These are phyloP conservation scores for Jacana jacana DNA, from an alignment of 2,113 vertebrate genomes.

Conservation along the genomic window DNA sequence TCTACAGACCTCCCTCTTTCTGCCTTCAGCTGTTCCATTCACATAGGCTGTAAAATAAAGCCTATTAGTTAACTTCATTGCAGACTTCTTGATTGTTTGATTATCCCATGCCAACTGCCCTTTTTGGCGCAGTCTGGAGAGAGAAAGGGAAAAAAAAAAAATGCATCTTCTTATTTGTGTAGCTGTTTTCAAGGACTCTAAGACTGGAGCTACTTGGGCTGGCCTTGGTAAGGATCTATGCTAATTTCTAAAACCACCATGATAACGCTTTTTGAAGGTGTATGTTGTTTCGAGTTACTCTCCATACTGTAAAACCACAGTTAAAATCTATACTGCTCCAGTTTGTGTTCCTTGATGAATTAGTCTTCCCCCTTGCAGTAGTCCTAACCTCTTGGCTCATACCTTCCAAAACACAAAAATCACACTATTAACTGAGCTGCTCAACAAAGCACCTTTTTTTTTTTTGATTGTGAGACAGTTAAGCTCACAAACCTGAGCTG, in stretches of 20 bases:
- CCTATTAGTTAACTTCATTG: not conserved
- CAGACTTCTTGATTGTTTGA: not conserved
- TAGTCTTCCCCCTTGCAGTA: not conserved
- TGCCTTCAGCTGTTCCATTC: not conserved
- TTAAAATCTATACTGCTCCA: not conserved
- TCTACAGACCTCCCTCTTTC: not conserved
- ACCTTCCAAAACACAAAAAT: not conserved
- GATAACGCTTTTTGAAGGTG: not conserved
- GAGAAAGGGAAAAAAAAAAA: not conserved
- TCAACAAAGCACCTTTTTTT: not conserved
- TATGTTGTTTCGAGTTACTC: not conserved
- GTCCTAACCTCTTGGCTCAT: not conserved
- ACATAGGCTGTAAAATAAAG: not conserved
- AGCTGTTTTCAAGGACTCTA: not conserved
- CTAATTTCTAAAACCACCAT: not conserved
- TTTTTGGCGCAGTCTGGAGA: not conserved
- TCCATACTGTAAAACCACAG: not conserved
- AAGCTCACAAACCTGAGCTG: not conserved
- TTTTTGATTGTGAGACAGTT: not conserved
- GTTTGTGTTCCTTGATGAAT: not conserved
- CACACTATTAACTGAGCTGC: not conserved
- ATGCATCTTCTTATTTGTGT: not conserved
- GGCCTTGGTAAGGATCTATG: not conserved
- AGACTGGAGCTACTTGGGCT: not conserved
- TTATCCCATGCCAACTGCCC: not conserved